Percentiles rank a stretch among this genome's conserved stretches.
These are phyloP conservation scores for Mormyrus hasselquistii DNA, from an alignment of 2,797 vertebrate species.

Conservation along the genomic window DNA sequence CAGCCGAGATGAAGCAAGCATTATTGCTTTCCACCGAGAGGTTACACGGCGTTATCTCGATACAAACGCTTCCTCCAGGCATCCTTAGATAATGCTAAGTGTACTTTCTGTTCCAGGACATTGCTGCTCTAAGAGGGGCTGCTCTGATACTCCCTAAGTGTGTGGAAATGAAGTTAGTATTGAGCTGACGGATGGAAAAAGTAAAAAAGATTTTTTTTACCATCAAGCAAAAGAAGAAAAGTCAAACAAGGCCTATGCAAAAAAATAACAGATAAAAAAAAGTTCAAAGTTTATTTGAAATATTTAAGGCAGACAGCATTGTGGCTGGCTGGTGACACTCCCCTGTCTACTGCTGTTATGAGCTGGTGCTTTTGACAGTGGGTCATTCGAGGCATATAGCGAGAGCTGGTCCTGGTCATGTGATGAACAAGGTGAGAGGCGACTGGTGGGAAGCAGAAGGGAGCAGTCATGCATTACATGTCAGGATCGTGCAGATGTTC, in stretches of 20 bases:
- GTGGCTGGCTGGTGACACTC: slow-evolving; percentile 41
- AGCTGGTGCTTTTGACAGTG: not conserved
- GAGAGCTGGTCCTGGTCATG: not conserved
- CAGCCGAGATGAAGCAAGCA: not conserved
- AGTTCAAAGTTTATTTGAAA: slow-evolving; percentile 31
- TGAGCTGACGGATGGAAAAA: slow-evolving; percentile 50
- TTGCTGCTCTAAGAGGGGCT: slow-evolving; percentile 45
- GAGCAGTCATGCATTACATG: not conserved
- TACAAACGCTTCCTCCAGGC: slow-evolving; percentile 20
- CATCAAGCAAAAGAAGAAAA: slow-evolving; percentile 47
- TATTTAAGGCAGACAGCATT: slow-evolving; percentile 41
- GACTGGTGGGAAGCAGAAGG: not conserved
- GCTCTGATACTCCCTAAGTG: slow-evolving; percentile 50
- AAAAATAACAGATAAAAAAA: slow-evolving; percentile 40
- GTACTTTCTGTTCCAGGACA: slow-evolving; percentile 27
- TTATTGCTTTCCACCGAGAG: slow-evolving; percentile 1
- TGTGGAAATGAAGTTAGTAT: slow-evolving; percentile 62
- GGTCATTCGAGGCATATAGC: not conserved
- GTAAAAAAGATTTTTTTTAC: slow-evolving; percentile 48
- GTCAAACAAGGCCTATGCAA: slow-evolving; percentile 36
- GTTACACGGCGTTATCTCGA: not conserved
- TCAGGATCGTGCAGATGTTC: not conserved
- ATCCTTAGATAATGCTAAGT: slow-evolving; percentile 22
- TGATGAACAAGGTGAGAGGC: not conserved
- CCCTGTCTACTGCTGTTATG: not conserved